Base-by-base conservation (phyloP, 2,888 invertebrate genomes). In the Polyploca ridens region DNA sequence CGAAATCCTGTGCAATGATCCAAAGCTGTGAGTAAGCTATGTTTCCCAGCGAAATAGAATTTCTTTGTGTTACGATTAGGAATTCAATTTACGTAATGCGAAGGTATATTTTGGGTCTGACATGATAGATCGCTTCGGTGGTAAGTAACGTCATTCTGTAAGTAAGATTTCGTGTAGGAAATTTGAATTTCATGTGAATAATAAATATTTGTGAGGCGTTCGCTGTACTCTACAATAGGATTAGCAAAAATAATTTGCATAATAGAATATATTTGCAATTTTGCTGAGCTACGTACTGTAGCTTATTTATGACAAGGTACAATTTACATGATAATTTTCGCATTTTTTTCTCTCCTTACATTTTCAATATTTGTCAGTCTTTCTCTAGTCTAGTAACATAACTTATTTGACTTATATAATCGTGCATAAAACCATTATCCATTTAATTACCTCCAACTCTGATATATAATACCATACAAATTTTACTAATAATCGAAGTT, bases 21-120 rank as follows among this genome's bases (percentile, higher is more conserved):
- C 57, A 64, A 68, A 71, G 68, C 62, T 58, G 63, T 63, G 66
- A 65, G 65, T 64, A 58, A 69, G 68, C 72, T 68, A 66, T 65
- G 63, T 62, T 63, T 69, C 67, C 62, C 38, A 60, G 63, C 63
- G 68, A 58, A 71, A 75, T 75, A 19, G 44, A 44, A 27, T 41
- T 61, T 41, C 67, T 61, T 54, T 38, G 68, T 68, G 33, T 72
- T 60, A 69, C 74, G 71, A 74, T 75, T 75, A 71, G 69, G 71
- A 64, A 73, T 75, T 71, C 74, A 77, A 75, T 77, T 77, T 74
- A 66, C 69, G 69, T 73, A 75, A 75, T 68, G 70, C 69, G 67
- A 71, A 70, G 68, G 46, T 33, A 35, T 62, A 16, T 62, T 57
- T n/a, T 46, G 46, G 58, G 44, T 64, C 64, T 46, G 63, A 68